A percentile compares a stretch with the other conserved stretches of the same genome.
Evolutionary conservation across 2,113 vertebrate species (phyloP).

Genomic region (Neoarius graeffei): DNA sequence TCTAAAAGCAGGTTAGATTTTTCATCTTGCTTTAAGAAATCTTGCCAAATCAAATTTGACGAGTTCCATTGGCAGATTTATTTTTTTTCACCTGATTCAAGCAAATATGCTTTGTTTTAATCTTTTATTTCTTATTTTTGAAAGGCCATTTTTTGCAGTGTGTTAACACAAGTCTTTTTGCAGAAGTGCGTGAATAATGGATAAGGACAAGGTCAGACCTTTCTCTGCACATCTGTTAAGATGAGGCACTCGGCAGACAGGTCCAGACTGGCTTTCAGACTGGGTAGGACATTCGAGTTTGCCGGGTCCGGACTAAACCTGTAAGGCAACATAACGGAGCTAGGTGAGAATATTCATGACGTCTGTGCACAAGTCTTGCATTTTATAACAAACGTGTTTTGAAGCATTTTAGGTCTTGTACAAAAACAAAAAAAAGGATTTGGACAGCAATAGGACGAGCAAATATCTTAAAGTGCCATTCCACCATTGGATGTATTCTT

Average conservation of each 20-base stretch:
- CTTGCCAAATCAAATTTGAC: too few species aligned
- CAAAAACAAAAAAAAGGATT: not conserved
- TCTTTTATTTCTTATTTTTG: too few species aligned
- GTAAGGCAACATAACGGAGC: conserved; percentile 16
- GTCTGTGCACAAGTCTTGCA: not conserved
- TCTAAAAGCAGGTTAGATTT: too few species aligned
- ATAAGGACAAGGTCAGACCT: conserved; percentile 73
- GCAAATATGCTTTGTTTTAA: too few species aligned
- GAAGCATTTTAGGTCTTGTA: not conserved
- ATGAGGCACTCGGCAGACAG: conserved; percentile 93
- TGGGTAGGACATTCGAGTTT: conserved; percentile 83
- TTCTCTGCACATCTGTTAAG: conserved; percentile 93
- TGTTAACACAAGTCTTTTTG: not conserved
- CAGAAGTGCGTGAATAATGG: not conserved
- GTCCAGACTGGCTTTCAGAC: conserved; percentile 92
- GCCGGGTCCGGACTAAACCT: conserved; percentile 94
- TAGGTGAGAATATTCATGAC: not conserved
- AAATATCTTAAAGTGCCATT: too few species aligned
- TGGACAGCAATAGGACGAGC: not conserved
- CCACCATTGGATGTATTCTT: too few species aligned
- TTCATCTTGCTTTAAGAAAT: too few species aligned
- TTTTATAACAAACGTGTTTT: not conserved
- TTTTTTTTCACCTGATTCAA: too few species aligned
- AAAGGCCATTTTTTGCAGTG: too few species aligned
- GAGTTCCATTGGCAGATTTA: too few species aligned